phyloP scores from a whole-genome alignment of 1,140 invertebrate genomes.

The Wasmannia auropunctata region DNA sequence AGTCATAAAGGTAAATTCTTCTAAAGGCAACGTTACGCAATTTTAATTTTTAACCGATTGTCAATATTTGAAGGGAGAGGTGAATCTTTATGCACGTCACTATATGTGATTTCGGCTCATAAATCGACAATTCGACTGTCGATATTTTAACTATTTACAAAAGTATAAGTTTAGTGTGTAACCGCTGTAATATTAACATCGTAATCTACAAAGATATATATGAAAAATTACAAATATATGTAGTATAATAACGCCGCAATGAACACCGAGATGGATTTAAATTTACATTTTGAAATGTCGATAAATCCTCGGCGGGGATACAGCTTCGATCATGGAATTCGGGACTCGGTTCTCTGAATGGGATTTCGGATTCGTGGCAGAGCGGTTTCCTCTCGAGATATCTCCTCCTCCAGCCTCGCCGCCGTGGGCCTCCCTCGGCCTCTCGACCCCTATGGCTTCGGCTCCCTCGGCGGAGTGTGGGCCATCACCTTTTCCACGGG shows the following conservation, averaged over 20 bases:
- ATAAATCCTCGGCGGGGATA: background rate
- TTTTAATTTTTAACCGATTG: slow-evolving; percentile 36
- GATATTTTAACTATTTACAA: slow-evolving; percentile 11
- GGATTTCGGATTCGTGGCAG: slow-evolving; percentile 41
- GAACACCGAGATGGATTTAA: background rate
- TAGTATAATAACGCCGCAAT: background rate
- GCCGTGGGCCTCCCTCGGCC: background rate
- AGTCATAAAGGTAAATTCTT: slow-evolving; percentile 21
- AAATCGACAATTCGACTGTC: background rate
- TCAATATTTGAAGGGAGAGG: slow-evolving; percentile 24
- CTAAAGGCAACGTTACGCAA: background rate
- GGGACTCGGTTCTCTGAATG: slow-evolving; percentile 39
- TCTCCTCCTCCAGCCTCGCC: background rate
- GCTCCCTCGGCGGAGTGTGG: background rate
- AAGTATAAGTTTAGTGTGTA: background rate
- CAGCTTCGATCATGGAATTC: slow-evolving; percentile 32
- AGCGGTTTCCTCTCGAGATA: slow-evolving; percentile 29
- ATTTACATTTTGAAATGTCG: background rate
- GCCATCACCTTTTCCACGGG: slow-evolving; percentile 62
- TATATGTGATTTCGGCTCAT: slow-evolving; percentile 27
- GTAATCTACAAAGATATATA: background rate
- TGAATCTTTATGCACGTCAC: background rate
- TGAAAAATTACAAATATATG: background rate
- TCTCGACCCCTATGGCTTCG: background rate
- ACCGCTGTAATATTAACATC: background rate